Evolutionary conservation across 2,797 vertebrate genomes (phyloP).

Genomic region (Paguma larvata): DNA sequence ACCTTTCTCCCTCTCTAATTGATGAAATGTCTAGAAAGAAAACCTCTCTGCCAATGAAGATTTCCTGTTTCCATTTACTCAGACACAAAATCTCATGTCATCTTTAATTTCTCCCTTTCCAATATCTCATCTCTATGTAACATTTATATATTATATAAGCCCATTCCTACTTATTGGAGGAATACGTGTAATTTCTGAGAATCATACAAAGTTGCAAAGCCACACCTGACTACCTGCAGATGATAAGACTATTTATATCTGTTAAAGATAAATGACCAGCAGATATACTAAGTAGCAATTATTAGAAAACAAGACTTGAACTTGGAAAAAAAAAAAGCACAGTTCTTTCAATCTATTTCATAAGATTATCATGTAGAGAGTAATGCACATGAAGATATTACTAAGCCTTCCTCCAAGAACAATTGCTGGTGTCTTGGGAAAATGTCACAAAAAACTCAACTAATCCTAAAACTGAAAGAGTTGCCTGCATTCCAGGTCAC

Average conservation of each 20-base stretch:
- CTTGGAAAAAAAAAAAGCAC: neutral
- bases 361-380: neutral
- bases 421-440: neutral
- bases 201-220: neutral
- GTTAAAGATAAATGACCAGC: neutral
- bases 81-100: neutral
- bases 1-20: neutral
- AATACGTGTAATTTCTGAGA: neutral
- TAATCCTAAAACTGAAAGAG: neutral
- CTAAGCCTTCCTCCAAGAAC: neutral
- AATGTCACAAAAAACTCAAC: neutral
- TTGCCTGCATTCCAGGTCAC: neutral
- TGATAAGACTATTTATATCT: neutral
- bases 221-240: fast-evolving
- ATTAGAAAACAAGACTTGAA: neutral
- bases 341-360: neutral
- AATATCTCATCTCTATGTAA: neutral
- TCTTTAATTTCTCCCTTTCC: neutral
- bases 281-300: neutral
- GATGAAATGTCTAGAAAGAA: neutral
- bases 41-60: neutral
- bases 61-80: neutral
- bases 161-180: neutral
- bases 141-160: neutral
- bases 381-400: neutral